Percentiles rank a stretch among this genome's conserved stretches.
Conservation (phyloP, 2,113 vertebrate species). For the Serinus canaria region DNA sequence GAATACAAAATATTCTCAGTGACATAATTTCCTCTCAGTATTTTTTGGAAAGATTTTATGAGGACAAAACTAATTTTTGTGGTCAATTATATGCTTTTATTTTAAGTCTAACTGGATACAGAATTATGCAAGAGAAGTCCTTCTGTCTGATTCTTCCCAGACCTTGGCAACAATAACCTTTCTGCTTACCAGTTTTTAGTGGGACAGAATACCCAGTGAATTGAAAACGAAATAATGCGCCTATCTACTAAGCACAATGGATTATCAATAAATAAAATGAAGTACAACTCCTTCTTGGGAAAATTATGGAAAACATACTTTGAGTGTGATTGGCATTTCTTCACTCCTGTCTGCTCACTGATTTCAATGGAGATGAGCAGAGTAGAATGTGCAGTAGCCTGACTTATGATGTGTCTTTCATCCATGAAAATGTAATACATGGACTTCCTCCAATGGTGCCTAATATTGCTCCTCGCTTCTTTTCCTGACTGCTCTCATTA, state of each 20-base stretch:
- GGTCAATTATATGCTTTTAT: slow-evolving; percentile 64
- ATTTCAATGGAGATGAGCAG: background rate
- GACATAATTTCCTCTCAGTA: slow-evolving; percentile 61
- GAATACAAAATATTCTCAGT: slow-evolving; percentile 48
- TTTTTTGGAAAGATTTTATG: slow-evolving; percentile 62
- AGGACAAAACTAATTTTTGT: slow-evolving; percentile 66
- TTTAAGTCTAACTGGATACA: slow-evolving; percentile 55
- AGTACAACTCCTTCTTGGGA: background rate
- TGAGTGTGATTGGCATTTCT: background rate
- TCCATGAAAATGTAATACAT: background rate
- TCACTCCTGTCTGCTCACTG: background rate
- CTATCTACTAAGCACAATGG: background rate
- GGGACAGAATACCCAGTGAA: slow-evolving; percentile 8
- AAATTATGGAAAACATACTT: background rate
- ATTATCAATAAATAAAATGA: background rate
- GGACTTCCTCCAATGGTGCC: background rate
- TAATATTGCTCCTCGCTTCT: background rate
- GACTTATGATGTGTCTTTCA: background rate
- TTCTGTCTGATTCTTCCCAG: slow-evolving; percentile 69
- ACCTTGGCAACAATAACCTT: slow-evolving; percentile 41
- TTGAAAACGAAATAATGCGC: slow-evolving; percentile 17
- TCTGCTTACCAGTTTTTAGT: slow-evolving; percentile 47
- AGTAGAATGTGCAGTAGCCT: background rate
- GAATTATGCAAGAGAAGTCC: slow-evolving; percentile 59
- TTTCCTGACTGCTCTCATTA: background rate